A percentile compares a stretch with the other conserved stretches of the same genome.
These are phyloP conservation scores for Podilymbus podiceps DNA, from an alignment of 2,113 vertebrate genomes.

Conservation along the genomic window DNA sequence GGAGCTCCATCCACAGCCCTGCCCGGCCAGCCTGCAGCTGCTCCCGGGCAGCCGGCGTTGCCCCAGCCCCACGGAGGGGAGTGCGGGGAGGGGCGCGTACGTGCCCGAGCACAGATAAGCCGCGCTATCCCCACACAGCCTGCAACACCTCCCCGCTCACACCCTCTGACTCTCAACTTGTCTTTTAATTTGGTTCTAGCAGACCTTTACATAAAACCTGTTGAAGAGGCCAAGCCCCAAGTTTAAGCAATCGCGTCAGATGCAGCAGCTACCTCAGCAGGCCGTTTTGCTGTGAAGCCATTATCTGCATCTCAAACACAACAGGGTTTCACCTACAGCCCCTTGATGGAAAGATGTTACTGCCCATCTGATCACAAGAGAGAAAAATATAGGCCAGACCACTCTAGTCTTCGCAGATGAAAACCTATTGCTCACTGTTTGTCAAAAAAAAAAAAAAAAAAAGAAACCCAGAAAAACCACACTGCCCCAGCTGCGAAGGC, in stretches of 20 bases:
- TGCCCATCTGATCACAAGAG: background rate
- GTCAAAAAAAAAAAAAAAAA: background rate
- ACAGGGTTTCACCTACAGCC: background rate
- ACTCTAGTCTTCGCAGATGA: background rate
- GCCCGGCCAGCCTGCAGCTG: background rate
- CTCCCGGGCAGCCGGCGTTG: rapidly evolving
- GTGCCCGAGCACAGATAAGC: background rate
- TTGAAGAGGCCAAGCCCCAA: background rate
- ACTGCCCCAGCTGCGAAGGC: background rate
- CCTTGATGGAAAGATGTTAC: background rate
- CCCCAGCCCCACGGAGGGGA: rapidly evolving
- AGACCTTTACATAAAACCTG: background rate
- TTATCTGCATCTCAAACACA: background rate
- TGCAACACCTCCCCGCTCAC: rapidly evolving
- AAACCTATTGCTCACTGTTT: background rate
- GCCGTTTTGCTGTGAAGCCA: background rate
- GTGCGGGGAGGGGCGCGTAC: rapidly evolving
- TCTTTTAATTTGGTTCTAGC: background rate
- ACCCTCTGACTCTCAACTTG: background rate
- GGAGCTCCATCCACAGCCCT: rapidly evolving
- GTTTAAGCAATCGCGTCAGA: background rate
- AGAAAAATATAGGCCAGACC: background rate
- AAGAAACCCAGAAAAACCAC: background rate
- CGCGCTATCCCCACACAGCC: background rate
- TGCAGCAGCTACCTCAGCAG: background rate